Base-by-base conservation (phyloP, 2,888 invertebrate species). In the Drosophila aldrichi region DNA sequence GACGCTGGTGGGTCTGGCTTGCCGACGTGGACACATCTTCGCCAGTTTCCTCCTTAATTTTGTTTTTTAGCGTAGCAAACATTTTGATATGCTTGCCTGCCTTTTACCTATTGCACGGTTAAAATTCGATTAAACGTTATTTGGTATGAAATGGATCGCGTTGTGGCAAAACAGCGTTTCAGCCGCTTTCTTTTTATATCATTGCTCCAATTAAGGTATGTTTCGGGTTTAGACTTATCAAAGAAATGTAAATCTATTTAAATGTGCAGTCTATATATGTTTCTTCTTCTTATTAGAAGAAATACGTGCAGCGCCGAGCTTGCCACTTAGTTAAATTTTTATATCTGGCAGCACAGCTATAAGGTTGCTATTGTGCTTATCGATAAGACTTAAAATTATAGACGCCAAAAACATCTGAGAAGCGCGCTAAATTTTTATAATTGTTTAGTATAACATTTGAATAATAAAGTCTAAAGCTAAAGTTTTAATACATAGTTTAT, bases 51-150 rank as follows among this genome's bases (percentile, higher is more conserved):
- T 97, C 97, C 85, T 96, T 96, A 85, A 97, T 97, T 94, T 97
- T 97, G 93, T 97, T 97, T 93, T 97, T 97, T 78, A 97, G 93
- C 90, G 96, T 96, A 58, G 97, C 96, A 93, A 97, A 97, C 97
- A 97, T 97, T 91, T 84, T 81, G 61, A 20, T 18, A 5, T 54
- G 52, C 52, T 40, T 46, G 65, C 43, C 32, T 65, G 18, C 49
- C 46, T 34, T 46, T 18, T 41, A 34, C 44, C 57, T 54, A 29
- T 44, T 16, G 34, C 49, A 38, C 29, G 64, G 40, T 65, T 65
- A 59, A 52, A 14, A 44, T 52, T 56, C 25, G 44, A 55, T 20
- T 38, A 25, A 63, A 36, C n/a, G 32, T 3, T 32, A 46, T 51
- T 59, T 61, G 62, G 43, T 65, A 58, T 61, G 38, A 44, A 46